Evolutionary conservation across 2,888 invertebrate genomes (phyloP).

Genomic region (Calameuta idolon): DNA sequence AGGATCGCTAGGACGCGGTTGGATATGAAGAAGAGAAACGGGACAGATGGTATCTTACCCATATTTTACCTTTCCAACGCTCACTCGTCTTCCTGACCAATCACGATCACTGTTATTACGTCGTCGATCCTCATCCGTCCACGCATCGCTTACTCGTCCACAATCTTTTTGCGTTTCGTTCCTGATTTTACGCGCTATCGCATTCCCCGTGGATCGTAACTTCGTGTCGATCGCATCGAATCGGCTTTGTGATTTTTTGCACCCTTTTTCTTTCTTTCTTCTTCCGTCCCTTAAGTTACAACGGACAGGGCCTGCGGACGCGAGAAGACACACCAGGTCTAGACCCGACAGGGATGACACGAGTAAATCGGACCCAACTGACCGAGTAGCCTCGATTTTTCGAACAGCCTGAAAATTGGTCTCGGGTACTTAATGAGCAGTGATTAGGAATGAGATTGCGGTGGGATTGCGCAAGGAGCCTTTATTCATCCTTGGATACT

Average conservation of each 20-base stretch:
- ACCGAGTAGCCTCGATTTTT: background rate
- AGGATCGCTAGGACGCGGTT: constrained; percentile 26
- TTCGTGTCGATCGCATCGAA: background rate
- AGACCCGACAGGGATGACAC: background rate
- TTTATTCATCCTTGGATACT: background rate
- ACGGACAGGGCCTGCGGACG: background rate
- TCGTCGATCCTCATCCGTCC: constrained; percentile 48
- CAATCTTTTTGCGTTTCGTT: constrained; percentile 27
- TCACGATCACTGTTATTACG: constrained; percentile 57
- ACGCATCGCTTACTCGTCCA: constrained; percentile 45
- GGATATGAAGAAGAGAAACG: constrained; percentile 30
- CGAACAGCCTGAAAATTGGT: background rate
- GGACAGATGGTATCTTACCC: constrained; percentile 15
- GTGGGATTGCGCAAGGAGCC: background rate
- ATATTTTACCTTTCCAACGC: constrained; percentile 43
- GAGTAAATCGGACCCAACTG: background rate
- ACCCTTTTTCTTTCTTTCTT: background rate
- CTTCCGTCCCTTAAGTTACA: background rate
- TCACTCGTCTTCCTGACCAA: constrained; percentile 30
- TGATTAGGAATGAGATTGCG: background rate
- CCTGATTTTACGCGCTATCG: constrained; percentile 48
- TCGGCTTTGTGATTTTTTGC: background rate
- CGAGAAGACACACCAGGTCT: background rate
- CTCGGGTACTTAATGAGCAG: background rate
- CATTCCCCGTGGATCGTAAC: constrained; percentile 8